phyloP scores from a whole-genome alignment of 2,888 invertebrate genomes.

The Ectemnius lituratus region DNA sequence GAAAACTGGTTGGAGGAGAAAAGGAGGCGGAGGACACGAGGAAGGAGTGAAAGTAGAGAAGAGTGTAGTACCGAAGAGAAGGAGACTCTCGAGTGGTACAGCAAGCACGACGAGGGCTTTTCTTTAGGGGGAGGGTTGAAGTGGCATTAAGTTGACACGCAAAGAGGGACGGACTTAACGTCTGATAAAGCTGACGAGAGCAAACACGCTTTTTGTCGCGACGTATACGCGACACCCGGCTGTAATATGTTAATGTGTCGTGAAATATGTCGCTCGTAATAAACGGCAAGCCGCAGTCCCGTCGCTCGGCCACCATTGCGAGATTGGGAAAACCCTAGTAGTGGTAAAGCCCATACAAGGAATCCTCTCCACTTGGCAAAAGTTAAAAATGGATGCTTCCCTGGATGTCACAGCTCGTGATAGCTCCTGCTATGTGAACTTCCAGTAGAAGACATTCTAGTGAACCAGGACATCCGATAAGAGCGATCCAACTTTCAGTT shows the following conservation, averaged over 20 bases:
- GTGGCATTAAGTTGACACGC: conserved; percentile 71
- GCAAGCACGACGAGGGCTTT: conserved; percentile 52
- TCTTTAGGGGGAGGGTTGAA: conserved; percentile 53
- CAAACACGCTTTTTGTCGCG: conserved; percentile 68
- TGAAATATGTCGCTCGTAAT: conserved; percentile 62
- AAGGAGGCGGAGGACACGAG: conserved; percentile 1
- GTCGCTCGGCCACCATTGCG: no score
- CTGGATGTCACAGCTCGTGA: no score
- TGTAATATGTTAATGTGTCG: conserved; percentile 68
- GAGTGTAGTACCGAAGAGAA: not conserved
- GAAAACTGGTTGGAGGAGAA: no score
- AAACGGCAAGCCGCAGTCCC: conserved; percentile 36
- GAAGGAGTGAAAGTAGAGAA: conserved; percentile 10
- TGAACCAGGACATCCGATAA: no score
- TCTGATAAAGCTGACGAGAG: conserved; percentile 69
- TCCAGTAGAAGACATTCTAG: no score
- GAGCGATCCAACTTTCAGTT: no score
- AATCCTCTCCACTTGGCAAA: no score
- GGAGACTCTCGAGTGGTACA: conserved; percentile 28
- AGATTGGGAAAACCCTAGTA: no score
- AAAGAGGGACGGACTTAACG: conserved; percentile 67
- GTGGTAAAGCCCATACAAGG: no score
- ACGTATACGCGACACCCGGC: conserved; percentile 41
- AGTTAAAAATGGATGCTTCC: no score
- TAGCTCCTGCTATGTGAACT: no score